A percentile compares a stretch with the other conserved stretches of the same genome.
phyloP scores from a whole-genome alignment of 2,113 vertebrate genomes.

The Clarias magur region DNA sequence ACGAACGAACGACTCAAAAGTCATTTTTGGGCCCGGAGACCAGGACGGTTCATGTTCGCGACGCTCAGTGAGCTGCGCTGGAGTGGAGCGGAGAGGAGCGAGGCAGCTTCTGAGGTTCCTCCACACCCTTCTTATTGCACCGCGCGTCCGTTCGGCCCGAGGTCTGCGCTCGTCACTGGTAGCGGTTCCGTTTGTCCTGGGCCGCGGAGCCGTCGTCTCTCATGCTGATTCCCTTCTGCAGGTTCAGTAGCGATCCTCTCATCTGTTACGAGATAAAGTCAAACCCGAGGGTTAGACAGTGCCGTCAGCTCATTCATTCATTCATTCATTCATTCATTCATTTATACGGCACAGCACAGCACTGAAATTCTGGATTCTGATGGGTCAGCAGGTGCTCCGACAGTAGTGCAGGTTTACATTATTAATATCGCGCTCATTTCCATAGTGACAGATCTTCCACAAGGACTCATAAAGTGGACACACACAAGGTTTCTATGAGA shows the following conservation, averaged over 20 bases:
- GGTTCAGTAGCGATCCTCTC: constrained; percentile 92
- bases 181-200: constrained; percentile 83
- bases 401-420: background rate
- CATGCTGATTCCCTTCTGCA: constrained; percentile 89
- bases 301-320: background rate
- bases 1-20: background rate
- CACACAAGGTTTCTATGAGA: no score
- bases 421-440: background rate
- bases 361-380: background rate
- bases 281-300: background rate
- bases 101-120: background rate
- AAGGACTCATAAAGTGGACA: no score
- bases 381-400: background rate
- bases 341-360: no score
- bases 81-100: background rate
- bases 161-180: constrained; percentile 74
- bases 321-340: background rate
- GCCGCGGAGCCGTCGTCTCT: constrained; percentile 83
- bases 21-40: constrained; percentile 32
- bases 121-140: constrained; percentile 7
- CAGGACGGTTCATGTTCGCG: constrained; percentile 9
- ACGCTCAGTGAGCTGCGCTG: background rate
- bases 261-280: constrained; percentile 76
- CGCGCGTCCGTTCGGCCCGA: background rate
- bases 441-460: background rate